Evolutionary conservation across 1,140 invertebrate genomes (phyloP).

Genomic region (Caenorhabditis brenneri): DNA sequence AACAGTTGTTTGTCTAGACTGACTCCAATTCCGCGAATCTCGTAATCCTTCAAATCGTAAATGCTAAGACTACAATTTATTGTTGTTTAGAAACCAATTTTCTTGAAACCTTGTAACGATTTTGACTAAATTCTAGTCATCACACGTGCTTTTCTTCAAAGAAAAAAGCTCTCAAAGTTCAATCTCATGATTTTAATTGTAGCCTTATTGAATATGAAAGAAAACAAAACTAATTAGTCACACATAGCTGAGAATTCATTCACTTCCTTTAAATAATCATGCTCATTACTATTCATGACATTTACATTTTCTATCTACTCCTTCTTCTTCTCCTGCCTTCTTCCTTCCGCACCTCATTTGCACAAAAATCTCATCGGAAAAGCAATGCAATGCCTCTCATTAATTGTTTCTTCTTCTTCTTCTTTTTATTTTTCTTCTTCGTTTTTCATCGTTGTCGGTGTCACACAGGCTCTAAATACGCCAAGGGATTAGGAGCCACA

Average conservation of each 20-base stretch:
- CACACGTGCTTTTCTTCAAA: too few species aligned
- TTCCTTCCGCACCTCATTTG: neutral
- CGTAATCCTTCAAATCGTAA: too few species aligned
- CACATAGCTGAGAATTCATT: neutral
- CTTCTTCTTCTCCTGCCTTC: neutral
- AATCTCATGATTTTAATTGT: neutral
- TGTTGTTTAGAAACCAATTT: too few species aligned
- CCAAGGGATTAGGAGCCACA: constrained; percentile 30
- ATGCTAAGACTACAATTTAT: too few species aligned
- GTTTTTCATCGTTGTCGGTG: constrained; percentile 8
- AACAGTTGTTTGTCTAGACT: too few species aligned
- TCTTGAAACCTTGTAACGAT: too few species aligned
- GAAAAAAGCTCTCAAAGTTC: neutral
- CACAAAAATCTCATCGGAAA: constrained; percentile 32
- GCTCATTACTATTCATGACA: constrained; percentile 39
- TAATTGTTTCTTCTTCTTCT: constrained; percentile 6
- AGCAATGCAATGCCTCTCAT: constrained; percentile 21
- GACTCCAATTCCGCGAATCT: too few species aligned
- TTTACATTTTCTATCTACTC: constrained; percentile 11
- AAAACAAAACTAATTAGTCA: constrained; percentile 25
- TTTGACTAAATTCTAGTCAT: too few species aligned
- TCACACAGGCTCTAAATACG: constrained; percentile 8
- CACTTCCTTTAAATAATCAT: constrained; percentile 41
- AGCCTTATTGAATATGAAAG: constrained; percentile 35
- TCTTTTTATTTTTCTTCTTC: neutral